Conservation (phyloP, 2,888 invertebrate species). For the Gasteruption jaculator region DNA sequence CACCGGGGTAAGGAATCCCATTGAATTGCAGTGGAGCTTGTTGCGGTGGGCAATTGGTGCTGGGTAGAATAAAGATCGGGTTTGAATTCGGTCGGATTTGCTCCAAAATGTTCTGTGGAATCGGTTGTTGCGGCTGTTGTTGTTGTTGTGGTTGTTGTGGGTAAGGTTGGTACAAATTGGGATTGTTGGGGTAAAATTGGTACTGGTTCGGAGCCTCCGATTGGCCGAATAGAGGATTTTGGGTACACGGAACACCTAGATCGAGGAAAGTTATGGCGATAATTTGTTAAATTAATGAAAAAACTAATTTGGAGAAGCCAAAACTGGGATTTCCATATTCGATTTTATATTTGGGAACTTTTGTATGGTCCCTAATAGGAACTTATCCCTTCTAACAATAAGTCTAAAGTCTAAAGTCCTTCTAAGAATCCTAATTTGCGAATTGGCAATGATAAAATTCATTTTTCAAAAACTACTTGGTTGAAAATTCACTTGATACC, state of each 20-base stretch:
- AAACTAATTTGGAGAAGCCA: too few relatives aligned
- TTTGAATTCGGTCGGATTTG: constrained; percentile 33
- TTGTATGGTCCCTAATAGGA: too few relatives aligned
- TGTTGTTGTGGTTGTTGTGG: constrained; percentile 11
- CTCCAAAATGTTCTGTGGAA: constrained; percentile 32
- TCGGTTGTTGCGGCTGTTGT: constrained; percentile 12
- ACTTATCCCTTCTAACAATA: neutral
- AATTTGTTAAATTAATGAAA: too few relatives aligned
- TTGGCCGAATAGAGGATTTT: too few relatives aligned
- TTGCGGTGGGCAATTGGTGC: constrained; percentile 24
- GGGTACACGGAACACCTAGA: too few relatives aligned
- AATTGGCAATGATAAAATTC: neutral
- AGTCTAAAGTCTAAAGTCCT: too few relatives aligned
- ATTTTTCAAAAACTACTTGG: neutral
- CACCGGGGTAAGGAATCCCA: too few relatives aligned
- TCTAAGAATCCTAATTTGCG: too few relatives aligned
- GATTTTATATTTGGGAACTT: too few relatives aligned
- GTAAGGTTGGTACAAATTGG: neutral
- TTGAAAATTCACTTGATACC: constrained; percentile 19
- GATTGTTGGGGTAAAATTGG: constrained; percentile 13
- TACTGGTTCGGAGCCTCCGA: neutral
- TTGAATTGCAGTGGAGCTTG: constrained; percentile 18
- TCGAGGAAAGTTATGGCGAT: too few relatives aligned
- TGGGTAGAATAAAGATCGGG: constrained; percentile 42
- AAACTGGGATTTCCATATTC: too few relatives aligned